phyloP scores from a whole-genome alignment of 2,113 vertebrate species.

The Rhabdomys dilectus region DNA sequence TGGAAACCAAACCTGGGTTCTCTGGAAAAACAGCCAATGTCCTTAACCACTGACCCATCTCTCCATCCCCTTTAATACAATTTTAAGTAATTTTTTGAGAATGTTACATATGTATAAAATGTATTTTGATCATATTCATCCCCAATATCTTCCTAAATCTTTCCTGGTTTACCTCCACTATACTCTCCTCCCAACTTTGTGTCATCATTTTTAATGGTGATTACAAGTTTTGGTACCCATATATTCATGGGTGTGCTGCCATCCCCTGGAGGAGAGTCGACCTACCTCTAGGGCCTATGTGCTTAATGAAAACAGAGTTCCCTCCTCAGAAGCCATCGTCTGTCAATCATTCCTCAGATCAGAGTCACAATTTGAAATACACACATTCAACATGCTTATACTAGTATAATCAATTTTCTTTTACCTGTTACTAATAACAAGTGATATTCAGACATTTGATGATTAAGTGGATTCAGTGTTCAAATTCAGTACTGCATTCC shows the following conservation, averaged over 20 bases:
- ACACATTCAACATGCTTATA: slow-evolving; percentile 2
- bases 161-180: neutral
- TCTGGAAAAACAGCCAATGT: neutral
- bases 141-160: neutral
- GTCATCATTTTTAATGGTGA: neutral
- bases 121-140: neutral
- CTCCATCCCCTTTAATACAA: neutral
- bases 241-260: neutral
- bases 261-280: neutral
- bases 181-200: too few species aligned
- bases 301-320: neutral
- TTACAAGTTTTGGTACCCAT: neutral
- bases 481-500: neutral
- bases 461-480: slow-evolving; percentile 23
- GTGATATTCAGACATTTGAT: neutral
- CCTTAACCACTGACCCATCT: neutral
- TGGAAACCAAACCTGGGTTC: neutral
- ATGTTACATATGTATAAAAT: neutral
- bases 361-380: slow-evolving; percentile 7
- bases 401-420: slow-evolving; percentile 13
- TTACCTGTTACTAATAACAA: slow-evolving; percentile 5
- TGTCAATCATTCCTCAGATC: neutral
- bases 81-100: neutral
- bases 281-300: neutral
- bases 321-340: neutral